Percentiles rank a stretch among this genome's conserved stretches.
phyloP scores from a whole-genome alignment of 2,113 vertebrate species.

The Amazona vittata region DNA sequence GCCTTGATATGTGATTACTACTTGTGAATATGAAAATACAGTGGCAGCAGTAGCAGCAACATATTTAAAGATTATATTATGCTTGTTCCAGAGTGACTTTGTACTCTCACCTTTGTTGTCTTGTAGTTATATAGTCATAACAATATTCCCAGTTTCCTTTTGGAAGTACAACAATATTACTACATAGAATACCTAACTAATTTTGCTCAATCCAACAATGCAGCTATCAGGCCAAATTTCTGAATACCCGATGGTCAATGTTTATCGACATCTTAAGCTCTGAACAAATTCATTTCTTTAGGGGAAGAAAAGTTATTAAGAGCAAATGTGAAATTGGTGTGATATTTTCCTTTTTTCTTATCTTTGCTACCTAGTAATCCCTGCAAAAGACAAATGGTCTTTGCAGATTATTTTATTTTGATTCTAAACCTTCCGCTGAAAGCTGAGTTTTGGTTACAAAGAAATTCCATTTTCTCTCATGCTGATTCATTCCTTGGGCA shows the following conservation, averaged over 20 bases:
- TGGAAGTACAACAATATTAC: background rate
- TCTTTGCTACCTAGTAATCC: background rate
- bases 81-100: background rate
- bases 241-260: background rate
- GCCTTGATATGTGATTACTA: background rate
- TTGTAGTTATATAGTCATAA: background rate
- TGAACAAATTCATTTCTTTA: background rate
- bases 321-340: background rate
- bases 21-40: background rate
- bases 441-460: background rate
- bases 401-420: background rate
- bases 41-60: background rate
- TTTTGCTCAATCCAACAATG: background rate
- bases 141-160: background rate
- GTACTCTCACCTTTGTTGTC: background rate
- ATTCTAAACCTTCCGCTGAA: background rate
- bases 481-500: background rate
- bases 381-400: background rate
- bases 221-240: background rate
- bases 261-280: background rate
- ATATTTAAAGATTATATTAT: background rate
- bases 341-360: background rate
- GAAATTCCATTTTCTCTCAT: background rate
- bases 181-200: background rate
- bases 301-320: background rate